Conservation (phyloP, 2,888 invertebrate species). For the Mimas tiliae region DNA sequence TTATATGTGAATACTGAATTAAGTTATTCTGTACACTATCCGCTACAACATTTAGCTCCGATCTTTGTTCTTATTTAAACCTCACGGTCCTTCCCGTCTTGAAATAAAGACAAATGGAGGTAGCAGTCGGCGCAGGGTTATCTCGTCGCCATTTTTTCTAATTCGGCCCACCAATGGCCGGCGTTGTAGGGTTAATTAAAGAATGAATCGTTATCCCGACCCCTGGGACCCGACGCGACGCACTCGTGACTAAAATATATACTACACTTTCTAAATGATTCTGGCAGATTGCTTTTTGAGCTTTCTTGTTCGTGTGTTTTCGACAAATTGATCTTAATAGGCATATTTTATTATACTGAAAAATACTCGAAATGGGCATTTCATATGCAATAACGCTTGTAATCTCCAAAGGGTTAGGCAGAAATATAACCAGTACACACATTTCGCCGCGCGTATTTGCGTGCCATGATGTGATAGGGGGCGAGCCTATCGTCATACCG, state of each 20-base stretch:
- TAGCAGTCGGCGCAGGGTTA: conserved; percentile 54
- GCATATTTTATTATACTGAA: no score
- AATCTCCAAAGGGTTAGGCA: no score
- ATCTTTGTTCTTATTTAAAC: conserved; percentile 22
- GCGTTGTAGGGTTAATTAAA: conserved; percentile 73
- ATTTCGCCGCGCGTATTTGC: no score
- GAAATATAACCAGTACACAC: no score
- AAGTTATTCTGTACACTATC: not conserved
- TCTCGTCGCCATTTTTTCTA: conserved; percentile 71
- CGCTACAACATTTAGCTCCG: not conserved
- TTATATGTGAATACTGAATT: not conserved
- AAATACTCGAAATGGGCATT: no score
- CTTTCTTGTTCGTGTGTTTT: not conserved
- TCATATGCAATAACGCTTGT: no score
- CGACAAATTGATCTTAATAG: not conserved
- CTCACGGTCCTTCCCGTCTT: conserved; percentile 32
- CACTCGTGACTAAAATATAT: conserved; percentile 29
- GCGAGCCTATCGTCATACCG: no score
- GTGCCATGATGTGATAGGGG: no score
- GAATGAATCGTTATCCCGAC: conserved; percentile 66
- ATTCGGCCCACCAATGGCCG: conserved; percentile 65
- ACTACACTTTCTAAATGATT: conserved; percentile 23
- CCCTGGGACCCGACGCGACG: conserved; percentile 26
- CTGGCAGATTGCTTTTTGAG: not conserved
- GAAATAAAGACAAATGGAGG: conserved; percentile 68